Conservation (phyloP, 2,113 vertebrate genomes). For the Cairina moschata region DNA sequence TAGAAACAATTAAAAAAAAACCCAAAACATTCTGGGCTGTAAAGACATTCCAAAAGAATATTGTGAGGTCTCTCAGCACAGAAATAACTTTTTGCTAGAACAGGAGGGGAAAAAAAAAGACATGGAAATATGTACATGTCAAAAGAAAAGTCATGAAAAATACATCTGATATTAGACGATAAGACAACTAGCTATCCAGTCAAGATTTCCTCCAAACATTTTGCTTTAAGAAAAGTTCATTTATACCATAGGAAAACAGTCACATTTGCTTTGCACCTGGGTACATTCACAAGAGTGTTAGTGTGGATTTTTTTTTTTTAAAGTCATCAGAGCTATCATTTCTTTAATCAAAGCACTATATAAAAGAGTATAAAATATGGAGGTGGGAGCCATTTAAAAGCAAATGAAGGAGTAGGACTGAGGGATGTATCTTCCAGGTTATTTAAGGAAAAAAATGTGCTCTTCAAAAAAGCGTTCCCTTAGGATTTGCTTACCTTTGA, state of each 20-base stretch:
- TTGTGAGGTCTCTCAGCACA: background rate
- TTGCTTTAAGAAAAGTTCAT: background rate
- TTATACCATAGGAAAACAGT: background rate
- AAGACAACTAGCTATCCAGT: background rate
- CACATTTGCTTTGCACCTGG: background rate
- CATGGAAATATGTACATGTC: background rate
- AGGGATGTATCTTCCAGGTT: background rate
- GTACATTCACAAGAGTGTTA: background rate
- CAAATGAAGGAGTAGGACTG: background rate
- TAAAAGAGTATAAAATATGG: background rate
- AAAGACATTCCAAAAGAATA: slow-evolving; percentile 2
- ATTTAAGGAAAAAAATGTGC: background rate
- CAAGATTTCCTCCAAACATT: background rate
- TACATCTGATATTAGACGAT: background rate
- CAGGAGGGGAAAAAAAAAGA: background rate
- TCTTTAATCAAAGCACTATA: background rate
- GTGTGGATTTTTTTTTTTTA: fast-evolving
- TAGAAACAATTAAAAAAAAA: background rate
- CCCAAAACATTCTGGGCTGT: background rate
- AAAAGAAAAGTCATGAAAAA: slow-evolving; percentile 9
- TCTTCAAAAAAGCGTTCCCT: background rate
- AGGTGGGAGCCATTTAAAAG: background rate
- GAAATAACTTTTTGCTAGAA: background rate
- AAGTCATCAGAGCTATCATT: background rate
- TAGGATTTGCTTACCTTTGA: background rate